Evolutionary conservation across 1,140 invertebrate species (phyloP).

Genomic region (Aphelenchoides besseyi): DNA sequence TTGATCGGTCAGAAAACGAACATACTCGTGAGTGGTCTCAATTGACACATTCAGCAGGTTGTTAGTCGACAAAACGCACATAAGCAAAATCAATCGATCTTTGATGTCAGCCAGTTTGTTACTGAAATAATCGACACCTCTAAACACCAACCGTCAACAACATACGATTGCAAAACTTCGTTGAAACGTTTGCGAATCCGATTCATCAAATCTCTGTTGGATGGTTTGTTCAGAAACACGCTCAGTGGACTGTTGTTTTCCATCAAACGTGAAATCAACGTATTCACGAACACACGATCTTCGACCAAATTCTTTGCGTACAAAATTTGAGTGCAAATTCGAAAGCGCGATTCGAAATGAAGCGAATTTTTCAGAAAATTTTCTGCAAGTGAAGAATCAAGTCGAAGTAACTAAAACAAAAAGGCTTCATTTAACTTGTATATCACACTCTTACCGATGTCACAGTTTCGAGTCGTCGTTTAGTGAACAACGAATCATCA

Average conservation of each 20-base stretch:
- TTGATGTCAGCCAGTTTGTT: not conserved
- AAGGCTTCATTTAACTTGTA: not conserved
- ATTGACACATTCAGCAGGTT: slow-evolving; percentile 26
- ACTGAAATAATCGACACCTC: slow-evolving; percentile 14
- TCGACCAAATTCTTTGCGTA: slow-evolving; percentile 10
- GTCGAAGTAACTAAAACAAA: slow-evolving; percentile 6
- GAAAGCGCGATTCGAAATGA: not conserved
- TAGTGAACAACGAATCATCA: not conserved
- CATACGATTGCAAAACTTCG: slow-evolving; percentile 23
- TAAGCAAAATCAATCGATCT: slow-evolving; percentile 31
- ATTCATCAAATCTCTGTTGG: slow-evolving; percentile 20
- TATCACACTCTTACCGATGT: not conserved
- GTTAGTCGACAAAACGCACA: slow-evolving; percentile 33
- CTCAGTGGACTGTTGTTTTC: slow-evolving; percentile 14
- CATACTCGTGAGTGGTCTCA: slow-evolving; percentile 30
- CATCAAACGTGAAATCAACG: slow-evolving; percentile 20
- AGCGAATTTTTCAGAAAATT: not conserved
- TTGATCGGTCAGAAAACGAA: slow-evolving; percentile 30
- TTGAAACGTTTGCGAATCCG: slow-evolving; percentile 22
- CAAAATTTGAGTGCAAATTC: slow-evolving; percentile 6
- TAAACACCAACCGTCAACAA: slow-evolving; percentile 17
- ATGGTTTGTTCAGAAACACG: slow-evolving; percentile 13
- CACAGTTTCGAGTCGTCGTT: slow-evolving; percentile 13
- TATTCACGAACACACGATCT: slow-evolving; percentile 24
- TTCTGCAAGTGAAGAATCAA: not conserved